Evolutionary conservation across 2,888 invertebrate genomes (phyloP), one percentile per base, ranked within the genome.

Genomic region (Conchocele bisecta): DNA sequence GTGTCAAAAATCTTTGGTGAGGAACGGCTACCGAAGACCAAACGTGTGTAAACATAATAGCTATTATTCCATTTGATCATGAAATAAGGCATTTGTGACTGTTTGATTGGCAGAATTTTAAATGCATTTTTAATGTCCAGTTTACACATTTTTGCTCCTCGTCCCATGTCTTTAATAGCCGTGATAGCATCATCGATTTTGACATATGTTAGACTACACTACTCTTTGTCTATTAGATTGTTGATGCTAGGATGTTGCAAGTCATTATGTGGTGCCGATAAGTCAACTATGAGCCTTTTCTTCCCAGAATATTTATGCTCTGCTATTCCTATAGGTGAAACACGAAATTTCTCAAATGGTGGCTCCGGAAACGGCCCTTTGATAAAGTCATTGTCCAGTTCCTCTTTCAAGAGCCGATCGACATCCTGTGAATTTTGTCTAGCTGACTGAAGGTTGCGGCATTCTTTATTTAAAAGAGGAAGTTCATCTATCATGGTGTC

Each of bases 221-320:
- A 26, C 20, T 73, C 60, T 61, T 79, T 76, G 41, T 66, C 64
- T 17, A 79, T 75, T n/a, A 80, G 26, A 15, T 66, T 54, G 33
- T 74, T 80, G 2, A 80, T 54, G 26, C 75, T 80, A 13, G 17
- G 29, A 17, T 74, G 57, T 5, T 24, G 22, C 17, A 15, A 13
- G 46, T 68, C 51, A 17, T 78, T 48, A 51, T 77, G 81, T 28
- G 79, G 75, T 1, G 77, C 54, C 5, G 75, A 79, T 3, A 77
- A n/a, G 53, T 81, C 81, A 0, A 77, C 44, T 5, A 76, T 77
- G 0, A 81, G 41, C 6, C 77, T 35, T 41, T 75, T 46, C 37
- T 75, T 75, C n/a, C 54, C 54, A 1, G 69, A 72, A 46, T 78
- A 75, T 61, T 78, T 81, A 1, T 57, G 48, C 24, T 33, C 57